Base-by-base conservation (phyloP, 2,113 vertebrate species). In the Phyllostomus discolor region DNA sequence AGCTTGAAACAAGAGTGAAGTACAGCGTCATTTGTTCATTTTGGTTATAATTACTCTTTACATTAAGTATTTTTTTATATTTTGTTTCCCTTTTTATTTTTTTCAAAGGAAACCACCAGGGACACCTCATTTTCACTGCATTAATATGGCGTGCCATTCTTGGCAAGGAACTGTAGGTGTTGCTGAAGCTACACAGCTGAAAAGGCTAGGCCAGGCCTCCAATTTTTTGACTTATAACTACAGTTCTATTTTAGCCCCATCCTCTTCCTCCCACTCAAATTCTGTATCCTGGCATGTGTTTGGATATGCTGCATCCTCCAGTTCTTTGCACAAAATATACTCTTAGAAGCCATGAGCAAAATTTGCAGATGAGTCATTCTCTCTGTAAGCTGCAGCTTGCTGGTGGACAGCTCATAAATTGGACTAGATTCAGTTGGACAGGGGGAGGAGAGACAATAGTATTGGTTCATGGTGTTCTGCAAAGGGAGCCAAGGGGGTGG, bases 181-280 rank as follows among this genome's bases (percentile, higher is more conserved):
- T 98, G 98, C 98, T 98, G 97, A 94, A 98, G 98, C 93, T 98
- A 97, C 98, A 95, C 16, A 95, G 89, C 50, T 98, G 87, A 93
- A 5, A 90, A 64, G 70, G 50, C 88, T 75, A 95, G 46, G 70
- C 85, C 62, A n/a, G 85, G 70, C 90, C 76, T 96, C 88, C 31
- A 48, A 46, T 94, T 96, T 90, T 84, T 86, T 96, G 70, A 86
- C 72, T 97, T 95, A 66, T 92, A 95, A 43, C 76, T 95, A 38
- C 80, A 52, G 66, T 90, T 97, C 97, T 97, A 97, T 98, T 96
- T 97, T 92, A 97, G 88, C 76, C 73, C 2, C 2, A 1, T 97
- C 70, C 95, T 92, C 92, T 93, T 84, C 87, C 96, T 98, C 95
- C 95, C 4, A 43, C 59, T 97, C 98, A 96, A 96, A 79, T 93